Percentiles rank a stretch among this genome's conserved stretches.
Conservation (phyloP, 2,113 vertebrate genomes). For the Uropsilus gracilis region DNA sequence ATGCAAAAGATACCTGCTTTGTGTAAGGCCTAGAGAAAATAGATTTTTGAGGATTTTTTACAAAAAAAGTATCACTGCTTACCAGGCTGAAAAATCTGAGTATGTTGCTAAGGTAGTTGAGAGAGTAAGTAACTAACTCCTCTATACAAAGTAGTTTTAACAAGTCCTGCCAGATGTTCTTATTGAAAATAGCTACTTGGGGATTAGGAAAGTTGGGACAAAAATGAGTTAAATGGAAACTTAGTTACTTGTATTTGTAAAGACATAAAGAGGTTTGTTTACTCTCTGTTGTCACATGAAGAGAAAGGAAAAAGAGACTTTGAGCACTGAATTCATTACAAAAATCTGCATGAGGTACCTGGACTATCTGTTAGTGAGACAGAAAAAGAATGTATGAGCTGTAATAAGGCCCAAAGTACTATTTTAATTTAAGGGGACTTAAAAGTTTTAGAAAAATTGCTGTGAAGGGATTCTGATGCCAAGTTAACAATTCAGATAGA, state of each 20-base stretch:
- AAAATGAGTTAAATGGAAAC: conserved; percentile 42
- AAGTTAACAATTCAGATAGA: conserved; percentile 3
- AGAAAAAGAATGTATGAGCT: background rate
- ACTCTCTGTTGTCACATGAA: conserved; percentile 7
- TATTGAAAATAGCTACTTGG: conserved; percentile 19
- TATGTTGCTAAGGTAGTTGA: conserved; percentile 5
- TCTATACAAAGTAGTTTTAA: conserved; percentile 38
- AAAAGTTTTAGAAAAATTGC: background rate
- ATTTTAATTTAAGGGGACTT: background rate
- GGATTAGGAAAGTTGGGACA: conserved; percentile 8
- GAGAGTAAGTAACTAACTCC: conserved; percentile 38
- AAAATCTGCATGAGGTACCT: background rate
- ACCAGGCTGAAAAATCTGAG: background rate
- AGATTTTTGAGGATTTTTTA: background rate
- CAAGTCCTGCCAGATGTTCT: conserved; percentile 48
- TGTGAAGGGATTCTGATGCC: conserved; percentile 23
- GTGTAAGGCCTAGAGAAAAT: background rate
- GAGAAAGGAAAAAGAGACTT: background rate
- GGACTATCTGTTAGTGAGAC: background rate
- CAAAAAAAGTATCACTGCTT: conserved; percentile 25
- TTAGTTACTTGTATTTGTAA: background rate
- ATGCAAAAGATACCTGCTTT: conserved; percentile 9
- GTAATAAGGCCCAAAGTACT: background rate
- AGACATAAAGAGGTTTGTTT: conserved; percentile 19
- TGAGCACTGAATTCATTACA: background rate